A percentile compares a stretch with the other conserved stretches of the same genome.
phyloP scores from a whole-genome alignment of 2,113 vertebrate species.

The Natator depressus region DNA sequence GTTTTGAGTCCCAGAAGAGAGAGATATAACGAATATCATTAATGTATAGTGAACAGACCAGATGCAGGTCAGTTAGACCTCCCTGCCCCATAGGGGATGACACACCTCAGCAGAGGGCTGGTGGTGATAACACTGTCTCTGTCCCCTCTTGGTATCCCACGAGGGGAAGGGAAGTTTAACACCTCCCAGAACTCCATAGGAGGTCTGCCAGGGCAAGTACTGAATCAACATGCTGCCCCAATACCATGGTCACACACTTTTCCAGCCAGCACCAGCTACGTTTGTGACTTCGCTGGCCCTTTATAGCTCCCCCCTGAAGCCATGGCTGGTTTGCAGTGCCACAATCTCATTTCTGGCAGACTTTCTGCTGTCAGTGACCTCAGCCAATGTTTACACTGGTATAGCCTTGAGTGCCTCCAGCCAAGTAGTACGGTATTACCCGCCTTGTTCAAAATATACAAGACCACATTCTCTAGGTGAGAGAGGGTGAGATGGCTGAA shows the following conservation, averaged over 20 bases:
- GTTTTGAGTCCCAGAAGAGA: not conserved
- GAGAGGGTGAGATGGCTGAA: not conserved
- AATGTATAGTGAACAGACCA: not conserved
- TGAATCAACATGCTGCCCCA: fast-evolving
- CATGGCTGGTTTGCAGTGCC: not conserved
- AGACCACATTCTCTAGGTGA: not conserved
- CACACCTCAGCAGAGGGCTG: not conserved
- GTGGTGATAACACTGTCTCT: not conserved
- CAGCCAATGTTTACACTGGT: not conserved
- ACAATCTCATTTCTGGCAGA: not conserved
- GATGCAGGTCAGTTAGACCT: not conserved
- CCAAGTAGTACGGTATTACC: not conserved
- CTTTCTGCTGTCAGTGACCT: not conserved
- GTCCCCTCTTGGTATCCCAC: not conserved
- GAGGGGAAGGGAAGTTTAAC: not conserved
- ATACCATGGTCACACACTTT: not conserved
- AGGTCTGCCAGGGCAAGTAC: not conserved
- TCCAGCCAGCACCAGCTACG: not conserved
- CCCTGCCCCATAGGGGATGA: not conserved
- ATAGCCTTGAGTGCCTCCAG: not conserved
- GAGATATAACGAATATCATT: not conserved
- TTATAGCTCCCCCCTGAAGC: not conserved
- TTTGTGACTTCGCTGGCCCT: not conserved
- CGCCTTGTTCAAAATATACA: not conserved
- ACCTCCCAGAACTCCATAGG: not conserved